These are phyloP conservation scores for Notodonta ziczac DNA, from an alignment of 2,888 invertebrate species.

Conservation along the genomic window DNA sequence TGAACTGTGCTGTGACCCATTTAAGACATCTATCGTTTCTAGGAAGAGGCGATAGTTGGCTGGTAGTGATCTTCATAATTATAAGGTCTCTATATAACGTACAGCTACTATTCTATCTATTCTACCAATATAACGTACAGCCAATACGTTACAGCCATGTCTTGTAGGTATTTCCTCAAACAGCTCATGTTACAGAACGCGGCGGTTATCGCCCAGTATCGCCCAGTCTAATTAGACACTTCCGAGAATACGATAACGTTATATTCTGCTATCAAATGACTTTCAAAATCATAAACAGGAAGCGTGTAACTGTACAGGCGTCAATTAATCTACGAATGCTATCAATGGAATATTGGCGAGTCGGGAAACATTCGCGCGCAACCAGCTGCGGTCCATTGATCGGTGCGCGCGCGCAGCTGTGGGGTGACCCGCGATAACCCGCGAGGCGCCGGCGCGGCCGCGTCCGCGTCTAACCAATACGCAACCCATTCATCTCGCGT, in stretches of 20 bases:
- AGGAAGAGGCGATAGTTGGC: too few species aligned
- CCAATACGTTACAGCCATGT: background rate
- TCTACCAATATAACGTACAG: too few species aligned
- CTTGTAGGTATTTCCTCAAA: background rate
- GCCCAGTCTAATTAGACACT: background rate
- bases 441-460: conserved; percentile 69
- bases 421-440: conserved; percentile 75
- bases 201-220: background rate
- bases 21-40: too few species aligned
- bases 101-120: too few species aligned
- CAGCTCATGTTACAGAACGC: background rate
- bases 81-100: too few species aligned
- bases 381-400: conserved; percentile 62
- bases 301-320: conserved; percentile 27
- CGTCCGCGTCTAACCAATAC: conserved; percentile 50
- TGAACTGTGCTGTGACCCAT: too few species aligned
- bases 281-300: conserved; percentile 28
- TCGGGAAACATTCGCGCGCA: conserved; percentile 37
- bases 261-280: background rate
- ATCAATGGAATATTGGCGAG: conserved; percentile 48
- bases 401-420: conserved; percentile 52
- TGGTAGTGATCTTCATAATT: too few species aligned
- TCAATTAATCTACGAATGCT: conserved; percentile 39
- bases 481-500: conserved; percentile 68
- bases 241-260: conserved; percentile 1